Base-by-base conservation (phyloP, 2,888 invertebrate genomes). In the Xanthostigma xanthostigma region DNA sequence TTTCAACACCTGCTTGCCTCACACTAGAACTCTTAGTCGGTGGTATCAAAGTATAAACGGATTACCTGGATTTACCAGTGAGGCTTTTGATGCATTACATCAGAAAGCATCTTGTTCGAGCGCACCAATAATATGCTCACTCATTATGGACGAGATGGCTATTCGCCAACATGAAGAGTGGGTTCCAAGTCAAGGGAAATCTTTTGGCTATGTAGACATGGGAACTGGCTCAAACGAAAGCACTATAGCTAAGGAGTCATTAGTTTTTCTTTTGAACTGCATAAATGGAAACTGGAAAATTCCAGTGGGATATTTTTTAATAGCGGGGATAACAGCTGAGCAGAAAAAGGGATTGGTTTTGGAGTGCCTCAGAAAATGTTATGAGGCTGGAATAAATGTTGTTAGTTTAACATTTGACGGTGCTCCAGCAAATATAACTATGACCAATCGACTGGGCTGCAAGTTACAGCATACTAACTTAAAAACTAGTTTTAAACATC, bases 241-340 rank as follows among this genome's bases (percentile, higher is more conserved):
- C 9, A 13, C 45, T 41, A 10, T 49, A 17, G 55, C 56, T 3
- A 54, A 51, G 44, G 51, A 57, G 17, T 61, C 57, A 10, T 53
- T 58, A 42, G 58, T 61, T 8, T 59, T 63, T 41, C 54, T 62
- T 53, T 17, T 63, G 2, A 57, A 58, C 2, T 49, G 53, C 11
- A 38, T 61, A 36, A 58, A 58, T 51, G 54, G 58, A 48, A 51
- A 49, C 9, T 62, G 59, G 59, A 62, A 62, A 54, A 38, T 63
- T 10, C 62, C 60, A 14, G 51, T 63, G 8, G 61, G 58, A 0
- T 62, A 62, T 50, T 64, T 61, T 53, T 54, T 62, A 35, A 53
- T 55, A 27, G 41, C 55, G 13, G 55, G 58, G 9, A 44, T 63
- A 6, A 49, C 14, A 12, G 56, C 55, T 4, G 49, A 57, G 48